These are phyloP conservation scores for Antidorcas marsupialis DNA, from an alignment of 2,113 vertebrate species.

Conservation along the genomic window DNA sequence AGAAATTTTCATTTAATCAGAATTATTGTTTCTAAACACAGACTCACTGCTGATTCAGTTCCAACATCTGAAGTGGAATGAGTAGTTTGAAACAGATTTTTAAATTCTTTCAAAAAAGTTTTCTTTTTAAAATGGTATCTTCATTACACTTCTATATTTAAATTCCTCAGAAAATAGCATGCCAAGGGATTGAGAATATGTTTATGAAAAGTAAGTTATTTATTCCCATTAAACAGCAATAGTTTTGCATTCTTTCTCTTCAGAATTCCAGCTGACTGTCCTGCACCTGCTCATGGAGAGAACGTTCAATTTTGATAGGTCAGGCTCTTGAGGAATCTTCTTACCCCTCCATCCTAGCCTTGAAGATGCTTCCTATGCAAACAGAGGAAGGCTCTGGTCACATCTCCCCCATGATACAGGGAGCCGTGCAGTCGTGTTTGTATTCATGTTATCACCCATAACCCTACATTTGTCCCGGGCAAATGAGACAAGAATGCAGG, in stretches of 20 bases:
- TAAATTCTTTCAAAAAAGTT: neutral
- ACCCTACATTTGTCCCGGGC: neutral
- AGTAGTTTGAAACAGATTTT: neutral
- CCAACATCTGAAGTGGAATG: neutral
- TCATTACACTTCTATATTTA: neutral
- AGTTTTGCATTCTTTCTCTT: neutral
- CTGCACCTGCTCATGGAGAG: neutral
- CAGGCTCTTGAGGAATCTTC: too few relatives aligned
- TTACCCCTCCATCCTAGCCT: neutral
- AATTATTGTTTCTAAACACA: neutral
- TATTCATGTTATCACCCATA: neutral
- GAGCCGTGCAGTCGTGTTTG: neutral
- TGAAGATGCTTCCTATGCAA: neutral
- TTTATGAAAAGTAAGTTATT: neutral
- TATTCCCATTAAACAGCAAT: neutral
- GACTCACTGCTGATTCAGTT: neutral
- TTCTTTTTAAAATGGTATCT: neutral
- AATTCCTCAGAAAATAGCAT: neutral
- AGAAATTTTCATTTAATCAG: neutral
- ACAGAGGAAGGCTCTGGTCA: neutral
- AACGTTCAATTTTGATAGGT: too few relatives aligned
- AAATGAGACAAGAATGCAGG: neutral
- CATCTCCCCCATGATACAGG: neutral
- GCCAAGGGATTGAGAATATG: neutral
- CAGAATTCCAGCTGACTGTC: neutral